Base-by-base conservation (phyloP, 2,113 vertebrate species). In the Nesoenas mayeri region DNA sequence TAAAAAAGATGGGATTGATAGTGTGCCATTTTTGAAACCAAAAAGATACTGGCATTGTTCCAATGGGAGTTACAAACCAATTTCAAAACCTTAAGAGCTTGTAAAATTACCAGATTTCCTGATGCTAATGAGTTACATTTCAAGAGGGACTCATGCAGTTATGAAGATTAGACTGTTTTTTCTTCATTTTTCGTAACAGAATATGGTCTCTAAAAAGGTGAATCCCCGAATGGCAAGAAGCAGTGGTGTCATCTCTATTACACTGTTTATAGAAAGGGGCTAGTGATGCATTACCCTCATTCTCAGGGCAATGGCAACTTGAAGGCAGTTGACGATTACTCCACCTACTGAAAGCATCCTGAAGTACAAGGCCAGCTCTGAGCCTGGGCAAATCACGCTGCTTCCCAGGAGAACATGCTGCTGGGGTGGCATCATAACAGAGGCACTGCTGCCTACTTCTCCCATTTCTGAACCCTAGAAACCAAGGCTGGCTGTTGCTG, bases 311-410 rank as follows among this genome's bases (percentile, higher is more conserved):
- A 66, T 9, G 47, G 36, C 15, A 58, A 60, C 44, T 61, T 47
- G 67, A 72, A 70, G 62, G 54, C 50, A 50, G 9, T 47, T 22
- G 47, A 58, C 77, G 54, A 54, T 62, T 26, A 32, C 6, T 79
- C 40, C 36, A 32, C 20, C 48, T 69, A 9, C 71, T 53, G 13
- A 65, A 75, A 85, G 15, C 38, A 72, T 31, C 32, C 74, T 79
- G 53, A 64, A 56, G 44, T 65, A 85, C 47, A 85, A 47, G 67
- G 11, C 24, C 79, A 57, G 25, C 53, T 87, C 14, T 0, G 0
- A 79, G 54, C 64, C 44, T 0, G 0, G 32, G 42, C 11, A 78
- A 38, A 66, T 34, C 48, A 38, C 0, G 0, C 15, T 32, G 15
- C 29, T 85, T 40, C 53, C 26, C 34, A 72, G 64, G 29, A 77